Evolutionary conservation across 2,113 vertebrate genomes (phyloP).

Genomic region (Cranoglanis bouderius): DNA sequence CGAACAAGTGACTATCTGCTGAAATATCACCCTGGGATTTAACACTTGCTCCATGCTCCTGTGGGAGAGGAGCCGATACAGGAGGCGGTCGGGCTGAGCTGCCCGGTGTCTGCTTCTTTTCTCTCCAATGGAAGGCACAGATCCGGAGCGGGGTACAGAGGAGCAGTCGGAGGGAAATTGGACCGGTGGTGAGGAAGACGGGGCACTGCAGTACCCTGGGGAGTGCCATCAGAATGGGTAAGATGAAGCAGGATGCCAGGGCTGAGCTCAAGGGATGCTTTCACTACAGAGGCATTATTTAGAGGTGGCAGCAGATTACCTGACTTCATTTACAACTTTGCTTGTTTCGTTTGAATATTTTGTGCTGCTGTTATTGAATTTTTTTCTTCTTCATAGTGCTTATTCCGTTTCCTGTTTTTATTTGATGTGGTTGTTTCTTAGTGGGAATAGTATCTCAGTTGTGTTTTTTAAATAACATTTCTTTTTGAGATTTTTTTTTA

Average conservation of each 20-base stretch:
- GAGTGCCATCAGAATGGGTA: slow-evolving; percentile 70
- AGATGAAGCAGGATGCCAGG: slow-evolving; percentile 51
- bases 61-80: slow-evolving; percentile 62
- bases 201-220: slow-evolving; percentile 63
- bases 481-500: neutral
- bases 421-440: neutral
- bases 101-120: slow-evolving; percentile 51
- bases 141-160: slow-evolving; percentile 56
- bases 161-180: slow-evolving; percentile 50
- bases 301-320: neutral
- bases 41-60: slow-evolving; percentile 65
- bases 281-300: neutral
- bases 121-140: slow-evolving; percentile 68
- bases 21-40: slow-evolving; percentile 65
- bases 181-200: slow-evolving; percentile 58
- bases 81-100: slow-evolving; percentile 63
- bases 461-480: too few relatives aligned
- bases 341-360: neutral
- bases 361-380: neutral
- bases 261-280: neutral
- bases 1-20: slow-evolving; percentile 58
- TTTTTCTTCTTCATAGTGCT: neutral
- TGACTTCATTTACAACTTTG: neutral
- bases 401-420: neutral
- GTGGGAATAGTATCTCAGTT: neutral